Conservation (phyloP, 1,140 invertebrate genomes). For the Eriocheir sinensis region DNA sequence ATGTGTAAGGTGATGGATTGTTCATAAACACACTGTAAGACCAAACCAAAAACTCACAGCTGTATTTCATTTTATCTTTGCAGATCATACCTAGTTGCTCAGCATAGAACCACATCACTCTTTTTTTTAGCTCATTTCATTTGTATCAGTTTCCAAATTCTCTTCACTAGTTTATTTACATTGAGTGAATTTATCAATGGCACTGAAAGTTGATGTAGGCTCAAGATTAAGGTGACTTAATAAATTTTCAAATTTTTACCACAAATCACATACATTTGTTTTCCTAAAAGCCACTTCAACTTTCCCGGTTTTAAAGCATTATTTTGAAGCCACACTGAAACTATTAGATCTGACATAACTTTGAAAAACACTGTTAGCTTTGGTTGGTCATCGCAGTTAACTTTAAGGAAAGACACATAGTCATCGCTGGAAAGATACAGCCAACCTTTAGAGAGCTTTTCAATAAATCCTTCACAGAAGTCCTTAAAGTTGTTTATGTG, state of each 20-base stretch:
- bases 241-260: constrained; percentile 37
- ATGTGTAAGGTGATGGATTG: background rate
- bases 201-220: background rate
- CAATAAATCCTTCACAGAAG: constrained; percentile 10
- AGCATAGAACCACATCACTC: background rate
- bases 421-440: constrained; percentile 30
- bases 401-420: constrained; percentile 39
- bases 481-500: background rate
- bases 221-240: background rate
- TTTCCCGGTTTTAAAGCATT: background rate
- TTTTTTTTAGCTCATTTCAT: background rate
- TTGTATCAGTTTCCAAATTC: background rate
- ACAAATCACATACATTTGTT: constrained; percentile 19
- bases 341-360: constrained; percentile 30
- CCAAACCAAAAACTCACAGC: constrained; percentile 16
- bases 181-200: background rate
- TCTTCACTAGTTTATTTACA: background rate
- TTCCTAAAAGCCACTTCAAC: background rate
- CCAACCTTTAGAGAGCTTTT: constrained; percentile 29
- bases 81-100: background rate
- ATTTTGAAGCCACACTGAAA: constrained; percentile 19
- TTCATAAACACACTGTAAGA: background rate
- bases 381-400: constrained; percentile 26
- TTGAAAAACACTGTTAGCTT: constrained; percentile 31
- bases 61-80: constrained; percentile 26